phyloP scores from a whole-genome alignment of 2,797 vertebrate species.

The Sebastes alutus region DNA sequence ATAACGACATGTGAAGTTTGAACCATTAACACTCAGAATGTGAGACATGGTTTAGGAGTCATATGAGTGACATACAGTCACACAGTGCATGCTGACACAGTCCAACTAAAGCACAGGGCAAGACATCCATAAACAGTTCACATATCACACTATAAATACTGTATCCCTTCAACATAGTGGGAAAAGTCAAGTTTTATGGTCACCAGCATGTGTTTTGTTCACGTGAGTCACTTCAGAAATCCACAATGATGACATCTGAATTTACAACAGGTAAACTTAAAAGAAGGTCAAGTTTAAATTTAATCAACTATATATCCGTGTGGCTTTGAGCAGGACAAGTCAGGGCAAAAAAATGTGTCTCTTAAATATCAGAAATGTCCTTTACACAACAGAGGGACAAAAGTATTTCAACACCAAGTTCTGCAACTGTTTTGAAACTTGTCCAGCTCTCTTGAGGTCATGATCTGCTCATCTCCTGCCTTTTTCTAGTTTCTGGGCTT shows the following conservation, averaged over 20 bases:
- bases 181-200: background rate
- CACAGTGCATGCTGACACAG: background rate
- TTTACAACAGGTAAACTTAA: background rate
- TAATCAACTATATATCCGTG: background rate
- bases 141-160: background rate
- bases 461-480: background rate
- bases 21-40: background rate
- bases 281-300: background rate
- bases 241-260: background rate
- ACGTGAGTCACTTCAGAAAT: background rate
- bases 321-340: background rate
- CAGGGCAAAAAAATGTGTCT: background rate
- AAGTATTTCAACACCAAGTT: background rate
- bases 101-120: background rate
- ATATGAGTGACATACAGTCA: background rate
- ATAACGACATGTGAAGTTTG: background rate
- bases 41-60: background rate
- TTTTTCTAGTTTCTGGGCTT: background rate
- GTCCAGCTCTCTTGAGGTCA: background rate
- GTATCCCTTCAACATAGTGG: background rate
- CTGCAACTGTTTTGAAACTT: background rate
- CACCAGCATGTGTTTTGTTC: background rate
- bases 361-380: background rate
- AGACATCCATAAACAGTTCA: slow-evolving; percentile 10
- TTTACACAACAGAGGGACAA: background rate